Evolutionary conservation across 2,888 invertebrate genomes (phyloP).

Genomic region (Euzetes globulus): DNA sequence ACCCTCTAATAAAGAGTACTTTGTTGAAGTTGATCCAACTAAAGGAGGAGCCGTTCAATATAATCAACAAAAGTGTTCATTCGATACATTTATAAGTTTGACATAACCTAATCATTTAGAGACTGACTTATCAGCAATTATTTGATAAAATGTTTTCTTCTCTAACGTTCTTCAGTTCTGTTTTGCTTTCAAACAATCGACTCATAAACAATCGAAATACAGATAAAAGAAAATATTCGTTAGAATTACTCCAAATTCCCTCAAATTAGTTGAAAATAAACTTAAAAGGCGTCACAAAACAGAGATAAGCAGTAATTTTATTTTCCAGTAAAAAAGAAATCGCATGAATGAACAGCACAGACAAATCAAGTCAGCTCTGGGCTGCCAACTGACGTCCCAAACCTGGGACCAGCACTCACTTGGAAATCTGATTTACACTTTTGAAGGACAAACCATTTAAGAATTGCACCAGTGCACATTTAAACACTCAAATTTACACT

Average conservation of each 20-base stretch:
- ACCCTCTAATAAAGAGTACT: neutral
- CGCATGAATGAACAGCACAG: conserved; percentile 20
- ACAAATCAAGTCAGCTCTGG: neutral
- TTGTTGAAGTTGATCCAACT: conserved; percentile 16
- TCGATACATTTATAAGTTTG: conserved; percentile 12
- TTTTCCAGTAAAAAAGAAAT: neutral
- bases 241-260: neutral
- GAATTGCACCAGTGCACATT: no score
- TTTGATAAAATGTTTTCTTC: neutral
- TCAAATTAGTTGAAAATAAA: neutral
- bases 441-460: no score
- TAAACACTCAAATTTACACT: no score
- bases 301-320: neutral
- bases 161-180: neutral
- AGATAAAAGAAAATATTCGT: neutral
- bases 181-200: neutral
- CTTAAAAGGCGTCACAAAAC: neutral
- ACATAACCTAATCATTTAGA: conserved; percentile 9
- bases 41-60: conserved; percentile 9
- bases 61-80: conserved; percentile 9
- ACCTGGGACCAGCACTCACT: no score
- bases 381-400: conserved; percentile 3
- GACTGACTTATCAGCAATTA: neutral
- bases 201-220: neutral
- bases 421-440: no score